Base-by-base conservation (phyloP, 2,888 invertebrate species). In the Rhagium mordax region DNA sequence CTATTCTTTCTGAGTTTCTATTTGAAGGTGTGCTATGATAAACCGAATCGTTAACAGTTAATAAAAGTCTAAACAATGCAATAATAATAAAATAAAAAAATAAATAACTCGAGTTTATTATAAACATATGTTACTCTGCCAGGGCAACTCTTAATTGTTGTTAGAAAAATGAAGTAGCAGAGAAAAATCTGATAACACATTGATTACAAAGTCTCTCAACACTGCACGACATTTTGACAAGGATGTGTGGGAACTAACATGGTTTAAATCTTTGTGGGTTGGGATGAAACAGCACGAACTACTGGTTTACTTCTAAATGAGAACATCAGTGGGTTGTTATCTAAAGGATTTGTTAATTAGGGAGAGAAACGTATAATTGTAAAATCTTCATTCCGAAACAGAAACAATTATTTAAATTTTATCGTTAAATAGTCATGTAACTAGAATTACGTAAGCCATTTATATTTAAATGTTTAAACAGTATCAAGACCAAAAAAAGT, bases 211-310 rank as follows among this genome's bases (percentile, higher is more conserved):
- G 76, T 80, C 81, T 78, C 79, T 82, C 80, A 82, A 78, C 82
- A 77, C 76, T 71, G 68, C 72, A 76, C 80, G 79, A 82, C 81
- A 82, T 82, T 83, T 81, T 81, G 82, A 82, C 81, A 81, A 68
- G 74, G 71, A 70, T 74, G 77, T 77, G 81, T 83, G 83, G 83
- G 83, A 81, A 81, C 78, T 64, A 76, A 81, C 77, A 77, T 74
- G 76, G 71, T 62, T 70, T 77, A 72, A 69, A 74, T 72, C 72
- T 76, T 74, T 71, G 79, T 78, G 79, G 78, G 78, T 70, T 68
- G 78, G 74, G 66, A 72, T 33, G 72, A 68, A 75, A 78, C 77
- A 70, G 71, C 77, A 80, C 78, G 74, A 77, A 80, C 80, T 75
- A 75, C 74, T 65, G 66, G 68, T 70, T 72, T 72, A 53, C 71